These are phyloP conservation scores for Microplitis mediator DNA, from an alignment of 1,140 invertebrate genomes.

Conservation along the genomic window DNA sequence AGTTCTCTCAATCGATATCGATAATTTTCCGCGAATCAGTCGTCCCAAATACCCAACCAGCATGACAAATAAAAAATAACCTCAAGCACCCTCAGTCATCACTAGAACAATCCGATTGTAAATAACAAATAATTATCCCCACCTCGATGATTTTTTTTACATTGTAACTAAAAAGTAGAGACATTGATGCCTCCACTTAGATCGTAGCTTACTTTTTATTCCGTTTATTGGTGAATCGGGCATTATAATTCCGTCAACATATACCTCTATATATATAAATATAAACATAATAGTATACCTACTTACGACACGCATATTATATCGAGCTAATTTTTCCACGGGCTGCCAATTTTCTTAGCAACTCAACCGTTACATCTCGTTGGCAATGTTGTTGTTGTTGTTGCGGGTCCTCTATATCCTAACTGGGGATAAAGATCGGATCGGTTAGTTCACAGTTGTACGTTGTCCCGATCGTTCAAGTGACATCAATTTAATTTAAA, in stretches of 20 bases:
- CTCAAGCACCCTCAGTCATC: too few relatives aligned
- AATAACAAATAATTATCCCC: too few relatives aligned
- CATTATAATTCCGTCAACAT: constrained; percentile 41
- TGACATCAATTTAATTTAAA: constrained; percentile 5
- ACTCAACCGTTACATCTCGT: constrained; percentile 56
- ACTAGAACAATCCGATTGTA: too few relatives aligned
- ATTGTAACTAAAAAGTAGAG: too few relatives aligned
- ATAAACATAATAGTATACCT: neutral
- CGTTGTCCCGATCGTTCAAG: constrained; percentile 48
- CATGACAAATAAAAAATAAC: too few relatives aligned
- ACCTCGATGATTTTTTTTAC: too few relatives aligned
- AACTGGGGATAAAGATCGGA: constrained; percentile 48
- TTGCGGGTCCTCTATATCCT: constrained; percentile 12
- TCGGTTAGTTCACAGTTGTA: constrained; percentile 56
- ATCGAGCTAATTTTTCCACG: constrained; percentile 55
- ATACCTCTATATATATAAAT: too few relatives aligned
- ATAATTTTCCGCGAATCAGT: too few relatives aligned
- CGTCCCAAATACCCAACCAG: too few relatives aligned
- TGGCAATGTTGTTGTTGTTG: constrained; percentile 5
- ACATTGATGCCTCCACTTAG: too few relatives aligned
- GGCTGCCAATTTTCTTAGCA: constrained; percentile 58
- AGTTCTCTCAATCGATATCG: too few relatives aligned
- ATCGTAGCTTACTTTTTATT: neutral
- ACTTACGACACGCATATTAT: constrained; percentile 51
- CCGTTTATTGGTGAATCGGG: neutral